phyloP scores from a whole-genome alignment of 30 jellyfish, hydroid and myxozoan species.

The Turritopsis dohrnii region DNA sequence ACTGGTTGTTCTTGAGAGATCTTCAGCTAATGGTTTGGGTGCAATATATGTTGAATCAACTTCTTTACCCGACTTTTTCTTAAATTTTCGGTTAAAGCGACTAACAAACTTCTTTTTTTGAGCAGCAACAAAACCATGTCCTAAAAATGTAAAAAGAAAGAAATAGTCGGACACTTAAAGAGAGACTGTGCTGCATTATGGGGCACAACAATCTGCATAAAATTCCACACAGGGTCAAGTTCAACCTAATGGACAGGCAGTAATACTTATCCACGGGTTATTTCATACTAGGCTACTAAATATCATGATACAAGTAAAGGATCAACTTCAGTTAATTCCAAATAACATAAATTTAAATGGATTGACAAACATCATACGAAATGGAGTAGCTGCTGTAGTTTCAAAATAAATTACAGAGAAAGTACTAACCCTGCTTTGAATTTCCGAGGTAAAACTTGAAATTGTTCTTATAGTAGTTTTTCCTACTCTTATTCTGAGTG shows the following conservation, averaged over 20 bases:
- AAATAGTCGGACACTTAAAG: not conserved
- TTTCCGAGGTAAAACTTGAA: conserved; percentile 17
- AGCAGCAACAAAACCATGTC: conserved; percentile 66
- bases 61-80: conserved; percentile 2
- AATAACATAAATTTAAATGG: no score
- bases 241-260: no score
- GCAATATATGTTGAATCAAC: not conserved
- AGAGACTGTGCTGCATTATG: no score
- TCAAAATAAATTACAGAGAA: conserved; percentile 3
- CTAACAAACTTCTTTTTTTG: conserved; percentile 44
- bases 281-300: no score
- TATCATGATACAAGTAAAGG: no score
- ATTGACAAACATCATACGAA: no score
- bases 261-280: no score
- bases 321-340: no score
- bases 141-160: conserved; percentile 12
- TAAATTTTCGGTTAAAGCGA: conserved; percentile 32
- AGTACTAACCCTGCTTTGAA: conserved; percentile 14
- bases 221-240: no score
- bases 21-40: conserved; percentile 1
- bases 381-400: no score
- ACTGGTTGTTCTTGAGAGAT: not conserved
- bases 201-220: no score
- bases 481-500: not conserved
- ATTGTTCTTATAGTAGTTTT: conserved; percentile 8